Evolutionary conservation across 2,113 vertebrate genomes (phyloP).

Genomic region (Plecturocebus donacophilus): DNA sequence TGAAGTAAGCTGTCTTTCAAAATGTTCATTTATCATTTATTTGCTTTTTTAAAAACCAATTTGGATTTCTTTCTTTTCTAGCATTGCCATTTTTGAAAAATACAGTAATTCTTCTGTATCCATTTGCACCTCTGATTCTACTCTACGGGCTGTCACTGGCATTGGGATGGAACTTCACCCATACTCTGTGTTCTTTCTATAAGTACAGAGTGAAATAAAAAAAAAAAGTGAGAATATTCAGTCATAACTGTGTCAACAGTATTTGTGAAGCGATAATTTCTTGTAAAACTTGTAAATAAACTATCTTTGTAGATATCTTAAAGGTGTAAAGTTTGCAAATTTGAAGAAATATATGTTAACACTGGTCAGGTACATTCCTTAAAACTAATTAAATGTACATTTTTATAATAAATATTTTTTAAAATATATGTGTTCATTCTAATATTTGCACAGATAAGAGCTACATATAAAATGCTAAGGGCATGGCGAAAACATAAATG

Average conservation of each 20-base stretch:
- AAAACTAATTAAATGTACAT: conserved; percentile 80
- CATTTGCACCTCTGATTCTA: conserved; percentile 92
- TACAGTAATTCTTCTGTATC: conserved; percentile 95
- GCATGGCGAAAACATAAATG: neutral
- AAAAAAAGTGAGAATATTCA: conserved; percentile 37
- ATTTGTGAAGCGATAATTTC: conserved; percentile 46
- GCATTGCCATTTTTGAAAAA: conserved; percentile 96
- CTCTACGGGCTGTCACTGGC: conserved; percentile 94
- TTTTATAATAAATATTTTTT: conserved; percentile 83
- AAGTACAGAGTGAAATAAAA: conserved; percentile 93
- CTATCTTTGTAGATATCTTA: conserved; percentile 66
- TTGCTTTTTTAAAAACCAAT: neutral
- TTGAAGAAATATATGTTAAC: conserved; percentile 84
- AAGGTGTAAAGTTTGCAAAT: conserved; percentile 80
- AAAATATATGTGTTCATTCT: conserved; percentile 69
- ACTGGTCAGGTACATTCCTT: conserved; percentile 82
- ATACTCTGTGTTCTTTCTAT: conserved; percentile 94
- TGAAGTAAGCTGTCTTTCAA: neutral
- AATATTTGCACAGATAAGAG: conserved; percentile 46
- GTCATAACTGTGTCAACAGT: conserved; percentile 3
- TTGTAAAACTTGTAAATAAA: conserved; percentile 74
- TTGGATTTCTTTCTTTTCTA: conserved; percentile 79
- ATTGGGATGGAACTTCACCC: conserved; percentile 97
- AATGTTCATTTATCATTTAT: neutral
- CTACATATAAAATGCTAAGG: neutral